phyloP scores from a whole-genome alignment of 2,797 vertebrate species.

The Harpagifer antarcticus region DNA sequence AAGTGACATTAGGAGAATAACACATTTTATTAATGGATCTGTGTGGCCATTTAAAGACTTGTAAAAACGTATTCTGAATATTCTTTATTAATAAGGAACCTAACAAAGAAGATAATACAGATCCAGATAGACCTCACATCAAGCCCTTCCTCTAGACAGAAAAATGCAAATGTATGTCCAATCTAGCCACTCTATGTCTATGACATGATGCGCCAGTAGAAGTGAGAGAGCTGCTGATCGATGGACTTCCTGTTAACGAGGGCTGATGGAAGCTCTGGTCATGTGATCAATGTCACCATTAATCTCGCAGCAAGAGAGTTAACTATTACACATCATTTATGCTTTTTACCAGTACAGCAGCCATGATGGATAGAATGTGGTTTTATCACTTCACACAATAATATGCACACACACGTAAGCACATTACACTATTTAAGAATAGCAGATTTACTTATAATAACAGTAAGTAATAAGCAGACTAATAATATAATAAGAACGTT shows the following conservation, averaged over 20 bases:
- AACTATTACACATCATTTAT: constrained; percentile 68
- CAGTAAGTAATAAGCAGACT: constrained; percentile 1
- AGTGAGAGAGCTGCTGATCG: constrained; percentile 44
- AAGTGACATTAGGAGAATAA: constrained; percentile 8
- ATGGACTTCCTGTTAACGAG: constrained; percentile 54
- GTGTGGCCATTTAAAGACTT: neutral
- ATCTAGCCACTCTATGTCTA: constrained; percentile 30
- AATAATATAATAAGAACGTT: constrained; percentile 19
- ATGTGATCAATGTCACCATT: constrained; percentile 60
- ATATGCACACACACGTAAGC: constrained; percentile 1
- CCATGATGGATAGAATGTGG: constrained; percentile 22
- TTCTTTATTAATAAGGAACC: neutral
- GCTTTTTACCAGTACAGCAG: constrained; percentile 44
- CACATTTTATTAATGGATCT: constrained; percentile 3
- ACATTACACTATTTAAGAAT: neutral
- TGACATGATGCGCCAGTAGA: constrained; percentile 25
- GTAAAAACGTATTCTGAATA: neutral
- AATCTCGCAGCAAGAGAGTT: constrained; percentile 35
- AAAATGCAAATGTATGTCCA: neutral
- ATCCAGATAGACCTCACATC: neutral
- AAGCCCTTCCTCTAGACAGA: neutral
- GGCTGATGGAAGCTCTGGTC: constrained; percentile 56
- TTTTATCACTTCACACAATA: constrained; percentile 14
- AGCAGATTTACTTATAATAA: neutral
- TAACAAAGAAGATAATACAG: neutral